A percentile compares a stretch with the other conserved stretches of the same genome.
Conservation (phyloP, 2,888 invertebrate species). For the Eilema griseolum region DNA sequence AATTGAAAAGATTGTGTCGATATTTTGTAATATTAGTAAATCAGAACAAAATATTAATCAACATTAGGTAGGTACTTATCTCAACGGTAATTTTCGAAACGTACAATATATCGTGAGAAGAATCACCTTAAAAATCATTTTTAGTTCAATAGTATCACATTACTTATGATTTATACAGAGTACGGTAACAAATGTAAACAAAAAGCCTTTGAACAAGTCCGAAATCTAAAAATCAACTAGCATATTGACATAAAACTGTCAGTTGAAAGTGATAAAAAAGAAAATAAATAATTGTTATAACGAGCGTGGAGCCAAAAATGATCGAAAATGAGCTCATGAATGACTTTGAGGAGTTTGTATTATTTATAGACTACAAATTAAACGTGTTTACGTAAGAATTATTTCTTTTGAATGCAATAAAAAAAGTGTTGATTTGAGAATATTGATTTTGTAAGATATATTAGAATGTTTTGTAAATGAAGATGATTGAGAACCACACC, state of each 20-base stretch:
- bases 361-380: background rate
- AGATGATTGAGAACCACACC: background rate
- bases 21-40: too few relatives aligned
- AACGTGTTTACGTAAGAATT: constrained; percentile 3
- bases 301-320: background rate
- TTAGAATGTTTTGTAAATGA: background rate
- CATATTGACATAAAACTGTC: background rate
- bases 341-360: background rate
- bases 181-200: background rate
- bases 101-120: background rate
- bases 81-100: background rate
- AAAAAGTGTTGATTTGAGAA: background rate
- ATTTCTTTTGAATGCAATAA: background rate
- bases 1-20: too few relatives aligned
- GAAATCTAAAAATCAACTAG: background rate
- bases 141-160: background rate
- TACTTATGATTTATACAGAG: background rate
- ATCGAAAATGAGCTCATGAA: background rate
- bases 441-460: background rate
- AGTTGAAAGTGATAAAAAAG: background rate
- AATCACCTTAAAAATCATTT: background rate
- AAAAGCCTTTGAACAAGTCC: background rate
- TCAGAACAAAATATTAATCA: too few relatives aligned
- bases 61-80: too few relatives aligned
- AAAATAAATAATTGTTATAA: constrained; percentile 2